phyloP scores from a whole-genome alignment of 2,888 invertebrate genomes.

The Steromphala cineraria region DNA sequence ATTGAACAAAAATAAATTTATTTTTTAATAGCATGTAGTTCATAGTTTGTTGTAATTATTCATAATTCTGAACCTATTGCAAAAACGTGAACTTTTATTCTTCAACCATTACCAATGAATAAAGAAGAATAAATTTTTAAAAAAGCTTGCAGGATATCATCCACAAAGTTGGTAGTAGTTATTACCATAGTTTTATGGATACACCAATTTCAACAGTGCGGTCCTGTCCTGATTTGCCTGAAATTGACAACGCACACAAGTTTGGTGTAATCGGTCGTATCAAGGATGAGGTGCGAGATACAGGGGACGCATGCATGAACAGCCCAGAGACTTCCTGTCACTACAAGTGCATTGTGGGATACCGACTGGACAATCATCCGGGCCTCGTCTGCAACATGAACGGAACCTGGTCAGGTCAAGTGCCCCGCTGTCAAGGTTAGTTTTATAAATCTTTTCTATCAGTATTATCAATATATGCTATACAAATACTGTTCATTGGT shows the following conservation, averaged over 20 bases:
- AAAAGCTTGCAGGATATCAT: too few relatives aligned
- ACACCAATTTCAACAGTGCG: constrained; percentile 19
- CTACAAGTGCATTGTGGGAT: constrained; percentile 44
- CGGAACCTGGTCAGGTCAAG: constrained; percentile 50
- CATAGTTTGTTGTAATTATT: too few relatives aligned
- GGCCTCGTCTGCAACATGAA: constrained; percentile 50
- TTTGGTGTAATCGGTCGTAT: constrained; percentile 46
- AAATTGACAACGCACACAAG: constrained; percentile 40
- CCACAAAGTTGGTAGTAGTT: too few relatives aligned
- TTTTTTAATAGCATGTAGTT: too few relatives aligned
- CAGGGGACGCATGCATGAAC: constrained; percentile 40
- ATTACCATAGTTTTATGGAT: too few relatives aligned
- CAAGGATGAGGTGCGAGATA: constrained; percentile 46
- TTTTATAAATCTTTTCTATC: neutral
- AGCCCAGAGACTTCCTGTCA: constrained; percentile 46
- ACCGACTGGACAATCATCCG: constrained; percentile 46
- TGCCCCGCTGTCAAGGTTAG: constrained; percentile 50
- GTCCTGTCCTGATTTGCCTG: constrained; percentile 39
- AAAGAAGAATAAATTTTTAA: too few relatives aligned
- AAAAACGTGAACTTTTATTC: too few relatives aligned
- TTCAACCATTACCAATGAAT: too few relatives aligned
- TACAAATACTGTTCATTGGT: too few relatives aligned
- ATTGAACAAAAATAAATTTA: too few relatives aligned
- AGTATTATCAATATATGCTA: too few relatives aligned
- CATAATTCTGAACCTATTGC: too few relatives aligned